phyloP scores from a whole-genome alignment of 1,140 invertebrate genomes.

The Drosophila ficusphila region DNA sequence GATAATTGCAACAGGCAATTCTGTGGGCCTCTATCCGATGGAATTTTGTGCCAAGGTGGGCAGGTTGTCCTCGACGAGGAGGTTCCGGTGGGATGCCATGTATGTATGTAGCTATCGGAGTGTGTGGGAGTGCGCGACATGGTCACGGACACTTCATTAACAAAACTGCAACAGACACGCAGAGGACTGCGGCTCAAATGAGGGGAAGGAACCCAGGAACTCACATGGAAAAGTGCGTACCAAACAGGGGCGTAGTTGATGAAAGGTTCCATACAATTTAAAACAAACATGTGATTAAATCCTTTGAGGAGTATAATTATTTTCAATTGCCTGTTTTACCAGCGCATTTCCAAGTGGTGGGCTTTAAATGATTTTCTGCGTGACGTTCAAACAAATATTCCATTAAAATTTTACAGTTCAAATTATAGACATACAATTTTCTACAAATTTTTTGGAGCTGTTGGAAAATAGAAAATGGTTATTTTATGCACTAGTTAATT shows the following conservation, averaged over 20 bases:
- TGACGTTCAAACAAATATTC: too few relatives aligned
- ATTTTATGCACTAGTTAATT: too few relatives aligned
- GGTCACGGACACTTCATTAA: slow-evolving; percentile 58
- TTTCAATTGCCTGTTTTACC: neutral
- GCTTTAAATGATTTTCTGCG: too few relatives aligned
- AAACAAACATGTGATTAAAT: slow-evolving; percentile 11
- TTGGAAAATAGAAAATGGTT: too few relatives aligned
- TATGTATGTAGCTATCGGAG: neutral
- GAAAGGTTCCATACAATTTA: slow-evolving; percentile 4
- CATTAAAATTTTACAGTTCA: too few relatives aligned
- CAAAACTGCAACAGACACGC: slow-evolving; percentile 34
- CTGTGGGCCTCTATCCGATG: slow-evolving; percentile 44
- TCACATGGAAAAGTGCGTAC: slow-evolving; percentile 20
- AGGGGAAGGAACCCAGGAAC: slow-evolving; percentile 4
- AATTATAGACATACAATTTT: too few relatives aligned
- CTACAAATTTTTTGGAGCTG: too few relatives aligned
- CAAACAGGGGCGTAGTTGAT: slow-evolving; percentile 8
- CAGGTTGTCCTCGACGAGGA: slow-evolving; percentile 14
- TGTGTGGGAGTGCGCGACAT: slow-evolving; percentile 46
- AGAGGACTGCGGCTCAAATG: neutral
- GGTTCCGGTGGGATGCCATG: slow-evolving; percentile 1
- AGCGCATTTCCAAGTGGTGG: too few relatives aligned
- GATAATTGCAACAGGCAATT: slow-evolving; percentile 39
- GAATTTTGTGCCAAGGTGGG: slow-evolving; percentile 20
- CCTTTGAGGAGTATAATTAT: neutral